Base-by-base conservation (phyloP, 2,888 invertebrate species). In the Rhorus exstirpatorius region DNA sequence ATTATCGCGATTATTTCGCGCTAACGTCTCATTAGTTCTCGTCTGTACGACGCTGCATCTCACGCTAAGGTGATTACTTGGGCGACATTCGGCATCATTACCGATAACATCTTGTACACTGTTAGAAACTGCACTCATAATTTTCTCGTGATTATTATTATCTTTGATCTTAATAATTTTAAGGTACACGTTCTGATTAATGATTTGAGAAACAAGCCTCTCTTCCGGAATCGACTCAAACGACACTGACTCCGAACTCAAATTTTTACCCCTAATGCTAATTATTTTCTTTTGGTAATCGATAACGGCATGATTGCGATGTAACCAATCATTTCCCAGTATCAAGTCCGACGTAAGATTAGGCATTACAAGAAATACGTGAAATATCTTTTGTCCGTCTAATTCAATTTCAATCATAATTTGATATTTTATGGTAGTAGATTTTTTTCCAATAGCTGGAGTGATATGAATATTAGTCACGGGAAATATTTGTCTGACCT, bases 291-390 rank as follows among this genome's bases (percentile, higher is more conserved):
- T 41, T 10, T 61, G 21, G 21, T 61, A 61, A 61, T 61, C 17
- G 4, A 61, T 61, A 0, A 61, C 21, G 10, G 21, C 41, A 7
- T n/a, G 38, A 19, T 61, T 19, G 0, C 21, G 17, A 7, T 21
- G 12, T 10, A 61, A 19, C 38, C 38, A 61, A 19, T 61, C 41
- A n/a, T 61, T 83, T 17, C 75, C 81, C 1, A 81, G 8, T 17
- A 84, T 84, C 2, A 82, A 67, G 8, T 58, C 41, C 8, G 78
- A 70, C 0, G 78, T 61, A 3, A 83, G 44, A 17, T 55, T 14
- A 1, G 80, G 78, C 6, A 84, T 67, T 10, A 80, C 17, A 4
- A 82, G 63, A 77, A 80, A 83, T 7, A 31, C 58, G 3, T 49
- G 51, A 4, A 14, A 1, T 31, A 44, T 63, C 6, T 4, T 14